Evolutionary conservation across 2,888 invertebrate species (phyloP).

Genomic region (Actias luna): DNA sequence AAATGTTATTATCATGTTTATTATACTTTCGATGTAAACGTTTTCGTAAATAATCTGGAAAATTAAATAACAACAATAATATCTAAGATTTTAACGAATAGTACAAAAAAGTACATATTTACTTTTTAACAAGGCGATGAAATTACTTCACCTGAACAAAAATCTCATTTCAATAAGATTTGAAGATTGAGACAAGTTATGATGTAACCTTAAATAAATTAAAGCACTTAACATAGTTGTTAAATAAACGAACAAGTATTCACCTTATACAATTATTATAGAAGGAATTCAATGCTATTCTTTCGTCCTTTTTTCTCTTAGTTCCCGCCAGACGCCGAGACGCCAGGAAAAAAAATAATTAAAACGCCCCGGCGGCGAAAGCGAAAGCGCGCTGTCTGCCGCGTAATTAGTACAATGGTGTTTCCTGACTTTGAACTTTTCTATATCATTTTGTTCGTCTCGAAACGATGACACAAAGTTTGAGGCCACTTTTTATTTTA

Average conservation of each 20-base stretch:
- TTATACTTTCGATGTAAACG: too few relatives aligned
- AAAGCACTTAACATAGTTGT: not conserved
- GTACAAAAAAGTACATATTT: too few relatives aligned
- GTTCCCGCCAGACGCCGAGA: slow-evolving; percentile 80
- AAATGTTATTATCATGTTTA: too few relatives aligned
- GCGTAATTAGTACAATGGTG: slow-evolving; percentile 82
- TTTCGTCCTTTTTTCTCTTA: slow-evolving; percentile 67
- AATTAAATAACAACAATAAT: too few relatives aligned
- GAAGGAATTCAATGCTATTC: slow-evolving; percentile 33
- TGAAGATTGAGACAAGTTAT: not conserved
- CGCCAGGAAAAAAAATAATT: slow-evolving; percentile 79
- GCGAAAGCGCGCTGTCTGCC: slow-evolving; percentile 81
- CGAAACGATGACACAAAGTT: slow-evolving; percentile 22
- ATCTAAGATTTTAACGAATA: too few relatives aligned
- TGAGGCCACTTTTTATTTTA: slow-evolving; percentile 11
- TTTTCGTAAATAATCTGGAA: too few relatives aligned
- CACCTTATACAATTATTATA: slow-evolving; percentile 11
- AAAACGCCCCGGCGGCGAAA: slow-evolving; percentile 77
- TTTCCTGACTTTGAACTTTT: slow-evolving; percentile 81
- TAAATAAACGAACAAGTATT: not conserved
- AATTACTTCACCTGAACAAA: not conserved
- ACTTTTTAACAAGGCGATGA: too few relatives aligned
- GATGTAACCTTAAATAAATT: not conserved
- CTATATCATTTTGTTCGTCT: slow-evolving; percentile 69
- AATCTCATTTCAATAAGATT: not conserved